Percentiles rank a stretch among this genome's conserved stretches.
Evolutionary conservation across 2,888 invertebrate genomes (phyloP).

Genomic region (Sinohyriopsis cumingii): DNA sequence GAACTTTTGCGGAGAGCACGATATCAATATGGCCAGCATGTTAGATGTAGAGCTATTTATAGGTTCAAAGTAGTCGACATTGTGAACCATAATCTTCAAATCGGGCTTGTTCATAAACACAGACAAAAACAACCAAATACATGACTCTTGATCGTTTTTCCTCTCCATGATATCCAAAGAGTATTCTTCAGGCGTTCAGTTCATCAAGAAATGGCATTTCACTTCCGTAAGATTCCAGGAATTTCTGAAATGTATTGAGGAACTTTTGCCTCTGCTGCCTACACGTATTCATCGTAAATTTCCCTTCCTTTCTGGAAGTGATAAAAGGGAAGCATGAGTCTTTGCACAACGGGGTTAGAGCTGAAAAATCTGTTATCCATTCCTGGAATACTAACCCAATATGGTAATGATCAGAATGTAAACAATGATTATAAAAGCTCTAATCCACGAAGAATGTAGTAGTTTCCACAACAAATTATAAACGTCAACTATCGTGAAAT

Average conservation of each 20-base stretch:
- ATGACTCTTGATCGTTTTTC: neutral
- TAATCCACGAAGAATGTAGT: too few species aligned
- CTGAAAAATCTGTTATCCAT: conserved; percentile 23
- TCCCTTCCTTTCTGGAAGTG: conserved; percentile 16
- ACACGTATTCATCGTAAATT: conserved; percentile 18
- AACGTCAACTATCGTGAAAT: too few species aligned
- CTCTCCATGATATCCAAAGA: neutral
- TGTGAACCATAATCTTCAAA: conserved; percentile 13
- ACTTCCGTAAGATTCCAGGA: conserved; percentile 34
- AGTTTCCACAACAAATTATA: too few species aligned
- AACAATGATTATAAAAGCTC: too few species aligned
- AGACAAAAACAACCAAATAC: conserved; percentile 33
- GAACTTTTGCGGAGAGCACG: too few species aligned
- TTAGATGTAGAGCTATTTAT: conserved; percentile 3
- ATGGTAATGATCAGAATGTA: neutral
- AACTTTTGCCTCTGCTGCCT: conserved; percentile 15
- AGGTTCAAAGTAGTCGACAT: conserved; percentile 39
- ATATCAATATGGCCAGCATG: too few species aligned
- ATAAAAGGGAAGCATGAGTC: conserved; percentile 21
- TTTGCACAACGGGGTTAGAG: conserved; percentile 8
- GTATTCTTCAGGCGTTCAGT: conserved; percentile 23
- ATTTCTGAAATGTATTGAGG: conserved; percentile 33
- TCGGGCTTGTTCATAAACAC: conserved; percentile 23
- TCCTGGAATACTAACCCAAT: conserved; percentile 24
- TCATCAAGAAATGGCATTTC: conserved; percentile 31